Evolutionary conservation across 2,113 vertebrate genomes (phyloP), one percentile per base, ranked within the genome.

Genomic region (Larimichthys polyactis): DNA sequence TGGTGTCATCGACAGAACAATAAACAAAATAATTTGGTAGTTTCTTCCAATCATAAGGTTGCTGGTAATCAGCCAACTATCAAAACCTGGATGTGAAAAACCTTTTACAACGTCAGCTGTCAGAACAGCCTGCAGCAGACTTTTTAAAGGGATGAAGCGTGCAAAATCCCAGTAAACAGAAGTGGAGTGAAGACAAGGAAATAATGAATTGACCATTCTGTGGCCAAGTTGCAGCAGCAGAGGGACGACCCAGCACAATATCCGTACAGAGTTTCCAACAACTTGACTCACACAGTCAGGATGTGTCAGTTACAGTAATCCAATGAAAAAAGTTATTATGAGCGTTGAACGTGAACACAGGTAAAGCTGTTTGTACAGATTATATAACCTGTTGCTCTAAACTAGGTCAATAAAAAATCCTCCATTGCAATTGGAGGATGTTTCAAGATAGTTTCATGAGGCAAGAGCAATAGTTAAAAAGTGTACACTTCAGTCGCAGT

Each of bases 141-240:
- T 40, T 49, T 64, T 71, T 46, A 68, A 71, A 77, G n/a, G 51
- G 75, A 78, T 68, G 54, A 82, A 64, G 68, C 24, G 0, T 78
- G 79, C 32, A 67, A 81, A 84, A 82, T 19, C 71, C 59, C 48
- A 72, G 69, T 14, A 63, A 81, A 48, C 52, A 77, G 22, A 60
- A 76, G 27, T 29, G 54, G 79, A 29, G 58, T 29, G 54, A 81
- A 29, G 58, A 77, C 4, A 9, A 67, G 73, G 32, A 62, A 80
- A 71, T 49, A 71, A 64, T 70, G 27, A 72, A 80, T 9, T 52
- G 66, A 74, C 67, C 65, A 43, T 44, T 74, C n/a, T 74, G 64
- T 59, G 43, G 48, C 46, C 43, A 62, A 72, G 29, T 66, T 72
- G 49, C 49, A 77, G 54, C 58, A 57, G 0, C 1, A 32, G 17